Base-by-base conservation (phyloP, 2,113 vertebrate genomes). In the Halichoerus grypus region DNA sequence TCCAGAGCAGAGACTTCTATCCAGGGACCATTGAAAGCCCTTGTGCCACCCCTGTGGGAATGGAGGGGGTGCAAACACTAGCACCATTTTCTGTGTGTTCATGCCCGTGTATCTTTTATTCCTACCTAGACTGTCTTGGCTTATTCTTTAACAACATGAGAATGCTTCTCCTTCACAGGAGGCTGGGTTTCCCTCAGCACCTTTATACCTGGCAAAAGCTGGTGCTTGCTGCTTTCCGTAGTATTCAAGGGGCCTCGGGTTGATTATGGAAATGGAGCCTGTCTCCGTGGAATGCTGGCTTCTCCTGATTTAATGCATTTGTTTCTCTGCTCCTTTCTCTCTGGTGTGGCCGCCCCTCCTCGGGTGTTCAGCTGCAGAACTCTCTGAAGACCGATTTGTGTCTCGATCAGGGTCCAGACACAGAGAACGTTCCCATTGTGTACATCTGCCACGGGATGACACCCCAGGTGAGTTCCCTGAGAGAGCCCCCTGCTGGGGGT, bases 361-460 rank as follows among this genome's bases (percentile, higher is more conserved):
- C 67, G 97, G 93, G 91, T 42, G 97, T 97, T 88, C 98, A 99
- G 99, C 98, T 99, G 97, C 99, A 99, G 98, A 99, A 99, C 98
- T 99, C 99, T 88, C 98, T 99, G 98, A 99, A 99, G 99, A 99
- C 97, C 26, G 99, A 99, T 96, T 98, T 99, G 98, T 99, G 99
- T 99, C 99, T 99, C 97, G 99, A 99, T 98, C 99, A 99, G 98
- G 99, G 99, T 13, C 99, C 99, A 31, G 99, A 99, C 95, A 99
- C 99, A 4, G 99, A 99, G 99, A 99, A 99, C 53, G 98, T 99
- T 76, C 99, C 99, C 88, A 99, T 99, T 97, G 97, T 99, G 98
- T 99, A 99, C 91, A 99, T 99, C 98, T 99, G 99, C 98, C 99
- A 99, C 0, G 99, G 99, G 92, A 99, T 99, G 99, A 99, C 99